Base-by-base conservation (phyloP, 2,797 vertebrate species). In the Anableps anableps region DNA sequence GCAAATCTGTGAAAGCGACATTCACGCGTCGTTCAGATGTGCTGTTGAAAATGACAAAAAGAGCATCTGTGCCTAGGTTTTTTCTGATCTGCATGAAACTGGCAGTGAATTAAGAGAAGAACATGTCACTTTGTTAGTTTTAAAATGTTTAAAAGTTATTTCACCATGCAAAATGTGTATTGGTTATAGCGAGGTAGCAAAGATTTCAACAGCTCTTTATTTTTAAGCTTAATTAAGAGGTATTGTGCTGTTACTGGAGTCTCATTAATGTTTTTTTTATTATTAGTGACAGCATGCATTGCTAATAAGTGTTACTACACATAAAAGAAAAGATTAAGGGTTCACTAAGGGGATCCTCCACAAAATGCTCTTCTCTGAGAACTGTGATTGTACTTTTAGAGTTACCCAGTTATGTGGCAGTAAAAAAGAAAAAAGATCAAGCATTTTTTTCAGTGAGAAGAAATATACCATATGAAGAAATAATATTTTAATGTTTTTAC, bases 51-150 rank as follows among this genome's bases (percentile, higher is more conserved):
- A 71, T n/a, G 68, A 71, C 41, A 45, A 45, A 45, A 29, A 10
- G 41, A 45, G 68, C 68, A 11, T 26, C 5, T 45, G 38, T 41
- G 68, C 26, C 68, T 71, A 13, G 4, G 13, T 71, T 45, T 14
- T 16, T 60, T 29, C 58, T 60, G 58, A 60, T 60, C 58, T 60
- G 58, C 58, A 60, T 60, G 66, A 45, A 70, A 70, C 45, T n/a
- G 26, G 2, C 21, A 41, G 8, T 68, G 66, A 41, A 66, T n/a
- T 14, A 41, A 43, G 9, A 36, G 36, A 68, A 38, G 36, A 23
- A 68, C 34, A 41, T 68, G 21, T 13, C 19, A 5, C 36, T 41
- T 14, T 26, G 26, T 68, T 66, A 34, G 31, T 23, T 38, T 66
- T 66, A 43, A 43, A 68, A 26, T 13, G 1, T 34, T 41, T 68